Base-by-base conservation (phyloP, 2,888 invertebrate genomes). In the Mythimna ferrago region DNA sequence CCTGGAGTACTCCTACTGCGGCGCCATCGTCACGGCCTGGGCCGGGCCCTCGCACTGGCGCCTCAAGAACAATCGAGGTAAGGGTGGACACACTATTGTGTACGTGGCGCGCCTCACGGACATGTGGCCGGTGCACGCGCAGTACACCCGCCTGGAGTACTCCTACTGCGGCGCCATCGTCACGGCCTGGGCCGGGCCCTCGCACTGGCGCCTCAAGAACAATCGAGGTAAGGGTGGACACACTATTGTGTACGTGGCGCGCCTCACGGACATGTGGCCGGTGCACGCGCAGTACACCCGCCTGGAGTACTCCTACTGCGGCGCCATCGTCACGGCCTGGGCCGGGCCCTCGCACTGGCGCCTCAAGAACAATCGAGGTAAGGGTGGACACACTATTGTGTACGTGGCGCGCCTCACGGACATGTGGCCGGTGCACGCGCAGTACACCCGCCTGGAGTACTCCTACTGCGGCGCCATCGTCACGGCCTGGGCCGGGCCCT, bases 41-140 rank as follows among this genome's bases (percentile, higher is more conserved):
- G 98, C 98, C 35, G 98, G 98, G 0, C 98, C 98, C 48, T 96
- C 97, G 61, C 98, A 98, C 93, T 98, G 98, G 98, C 97, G 98
- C 86, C 97, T 98, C 60, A 97, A 97, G 89, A 96, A 96, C 84
- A 94, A 94, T 86, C 87, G 92, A 84, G 91, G 94, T 94, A 19
- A 51, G 41, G 41, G 35, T 35, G 35, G 35, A 35, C 35, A 35
- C 35, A 35, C 35, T 35, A 35, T 35, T 35, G 35, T 35, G 35
- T 35, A 35, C 35, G 35, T 35, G 35, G 35, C 35, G 35, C 97
- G 3, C 35, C 35, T 35, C 35, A 35, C 35, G 35, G 97, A 97
- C 92, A 94, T 97, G 91, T 95, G 97, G 21, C 97, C 1, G 91
- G 91, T 41, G 95, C 93, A 75, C 35, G 92, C 96, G 63, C 87